Base-by-base conservation (phyloP, 2,797 vertebrate genomes). In the Holocentrus rufus region DNA sequence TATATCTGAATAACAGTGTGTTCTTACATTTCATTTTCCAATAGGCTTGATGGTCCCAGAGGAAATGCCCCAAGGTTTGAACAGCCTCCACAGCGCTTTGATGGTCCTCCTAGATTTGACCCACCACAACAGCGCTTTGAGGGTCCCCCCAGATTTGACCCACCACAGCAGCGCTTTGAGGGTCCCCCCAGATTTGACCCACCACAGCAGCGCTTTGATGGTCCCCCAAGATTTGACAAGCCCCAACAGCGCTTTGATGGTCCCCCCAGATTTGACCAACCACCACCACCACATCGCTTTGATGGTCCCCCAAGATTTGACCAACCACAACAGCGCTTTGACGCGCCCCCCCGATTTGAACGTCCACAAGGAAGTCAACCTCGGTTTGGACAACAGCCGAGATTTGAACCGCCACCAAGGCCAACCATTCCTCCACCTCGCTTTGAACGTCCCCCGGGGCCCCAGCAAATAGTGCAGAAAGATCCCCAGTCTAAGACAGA, bases 21-120 rank as follows among this genome's bases (percentile, higher is more conserved):
- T 44, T 13, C 36, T 39, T 39, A 13, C 42, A 44, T 36, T 44
- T 77, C 0, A 89, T 91, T 88, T 70, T 69, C 83, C 76, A 88
- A 17, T 82, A 97, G 96, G 83, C 95, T 96, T 91, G 93, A 95
- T 82, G 94, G 92, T 87, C 92, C 93, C 76, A 92, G 90, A 88
- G 93, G 90, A 81, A 94, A 89, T 80, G 86, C 90, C 23, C 89
- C 89, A 67, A 92, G 93, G 85, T 95, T 95, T 90, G 94, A 93
- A 85, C 90, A 86, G 65, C 90, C 87, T 73, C 85, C 72, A 1
- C 91, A 89, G 7, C 89, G 88, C 7, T 94, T 93, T 91, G 92
- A 94, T 82, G 90, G 86, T 53, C 92, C 90, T 10, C 84, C 85
- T 65, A 91, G 91, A 72, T 94, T 95, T 81, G 90, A 95, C 72